Percentiles rank a stretch among this genome's conserved stretches.
Evolutionary conservation across 2,888 invertebrate genomes (phyloP).

Genomic region (Cosmopolites sordidus): DNA sequence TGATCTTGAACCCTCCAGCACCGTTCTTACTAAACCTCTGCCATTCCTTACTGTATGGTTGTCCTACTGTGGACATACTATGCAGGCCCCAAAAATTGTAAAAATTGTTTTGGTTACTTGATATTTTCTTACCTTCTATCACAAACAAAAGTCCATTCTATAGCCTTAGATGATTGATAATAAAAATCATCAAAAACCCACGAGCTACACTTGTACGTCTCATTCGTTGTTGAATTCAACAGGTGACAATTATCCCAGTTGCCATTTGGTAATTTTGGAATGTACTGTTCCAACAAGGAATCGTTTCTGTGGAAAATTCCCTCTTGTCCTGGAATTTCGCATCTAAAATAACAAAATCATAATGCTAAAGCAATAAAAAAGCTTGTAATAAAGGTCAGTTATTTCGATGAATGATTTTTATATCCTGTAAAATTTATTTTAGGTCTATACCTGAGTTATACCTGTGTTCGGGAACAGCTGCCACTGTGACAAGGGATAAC

Average conservation of each 20-base stretch:
- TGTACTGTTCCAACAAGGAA: slow-evolving; percentile 51
- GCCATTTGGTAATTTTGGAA: slow-evolving; percentile 55
- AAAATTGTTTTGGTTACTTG: too few species aligned
- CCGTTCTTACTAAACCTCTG: too few species aligned
- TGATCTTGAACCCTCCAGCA: too few species aligned
- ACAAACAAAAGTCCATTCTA: slow-evolving; percentile 82
- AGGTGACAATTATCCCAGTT: slow-evolving; percentile 62
- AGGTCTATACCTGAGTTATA: slow-evolving; percentile 30
- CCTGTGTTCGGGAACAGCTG: slow-evolving; percentile 71
- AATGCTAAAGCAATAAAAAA: too few species aligned
- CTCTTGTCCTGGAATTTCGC: slow-evolving; percentile 52
- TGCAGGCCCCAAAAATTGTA: too few species aligned
- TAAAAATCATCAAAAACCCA: slow-evolving; percentile 74
- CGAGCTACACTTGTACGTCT: slow-evolving; percentile 48
- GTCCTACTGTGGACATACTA: too few species aligned
- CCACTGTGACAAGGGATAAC: slow-evolving; percentile 75
- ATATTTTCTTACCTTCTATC: slow-evolving; percentile 47
- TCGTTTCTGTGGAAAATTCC: slow-evolving; percentile 50
- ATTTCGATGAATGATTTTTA: too few species aligned
- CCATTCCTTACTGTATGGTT: too few species aligned
- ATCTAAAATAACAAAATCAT: slow-evolving; percentile 49
- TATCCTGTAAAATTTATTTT: too few species aligned
- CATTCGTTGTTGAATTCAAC: slow-evolving; percentile 43
- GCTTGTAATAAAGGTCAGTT: too few species aligned
- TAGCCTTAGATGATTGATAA: slow-evolving; percentile 66